Conservation (phyloP, 2,113 vertebrate genomes). For the Bolborhynchus lineola region DNA sequence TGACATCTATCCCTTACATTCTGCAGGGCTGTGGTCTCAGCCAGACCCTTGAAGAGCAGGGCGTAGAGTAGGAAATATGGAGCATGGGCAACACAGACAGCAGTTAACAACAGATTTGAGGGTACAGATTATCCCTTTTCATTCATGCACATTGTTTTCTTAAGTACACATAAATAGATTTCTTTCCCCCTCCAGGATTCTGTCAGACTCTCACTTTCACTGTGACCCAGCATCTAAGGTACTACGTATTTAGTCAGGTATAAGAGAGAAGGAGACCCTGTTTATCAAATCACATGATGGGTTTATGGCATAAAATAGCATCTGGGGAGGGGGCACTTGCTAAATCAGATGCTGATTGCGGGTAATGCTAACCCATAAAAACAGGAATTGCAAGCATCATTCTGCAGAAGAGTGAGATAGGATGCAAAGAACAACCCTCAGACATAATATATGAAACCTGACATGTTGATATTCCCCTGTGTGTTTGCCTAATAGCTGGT, state of each 20-base stretch:
- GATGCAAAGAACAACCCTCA: not conserved
- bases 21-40: not conserved
- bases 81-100: not conserved
- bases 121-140: not conserved
- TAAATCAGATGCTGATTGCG: not conserved
- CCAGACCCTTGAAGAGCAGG: not conserved
- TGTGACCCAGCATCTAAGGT: not conserved
- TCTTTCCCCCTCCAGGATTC: not conserved
- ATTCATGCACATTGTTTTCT: not conserved
- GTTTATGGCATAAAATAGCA: slow-evolving; percentile 1
- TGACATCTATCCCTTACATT: not conserved
- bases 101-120: not conserved
- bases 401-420: not conserved
- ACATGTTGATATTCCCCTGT: not conserved
- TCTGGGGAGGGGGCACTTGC: not conserved
- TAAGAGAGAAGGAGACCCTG: not conserved
- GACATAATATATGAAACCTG: not conserved
- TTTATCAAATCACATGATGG: not conserved
- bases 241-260: not conserved
- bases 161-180: slow-evolving; percentile 13
- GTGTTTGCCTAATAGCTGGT: not conserved
- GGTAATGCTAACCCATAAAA: not conserved
- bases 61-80: not conserved
- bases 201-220: slow-evolving; percentile 8
- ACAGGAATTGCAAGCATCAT: not conserved